Base-by-base conservation (phyloP, 2,113 vertebrate species). In the Notothenia rossii region DNA sequence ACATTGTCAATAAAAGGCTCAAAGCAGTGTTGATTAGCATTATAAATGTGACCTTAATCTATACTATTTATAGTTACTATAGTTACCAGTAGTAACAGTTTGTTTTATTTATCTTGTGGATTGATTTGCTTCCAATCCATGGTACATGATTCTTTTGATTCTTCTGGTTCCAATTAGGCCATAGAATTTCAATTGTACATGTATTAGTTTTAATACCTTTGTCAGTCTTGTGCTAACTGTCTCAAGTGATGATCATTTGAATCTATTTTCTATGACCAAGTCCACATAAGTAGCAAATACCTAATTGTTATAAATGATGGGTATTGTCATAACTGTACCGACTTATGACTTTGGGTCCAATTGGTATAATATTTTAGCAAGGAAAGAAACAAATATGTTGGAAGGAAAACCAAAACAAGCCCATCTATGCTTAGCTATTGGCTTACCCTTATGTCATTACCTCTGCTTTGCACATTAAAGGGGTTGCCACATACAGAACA, bases 1-100 rank as follows among this genome's bases (percentile, higher is more conserved):
- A 59, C 46, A 14, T 18, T 40, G 29, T 48, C 55, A 40, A 78
- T 75, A 60, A 56, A 81, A 71, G 49, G 25, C n/a, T 53, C 22
- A 48, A 51, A 15, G 36, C 18, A 10, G 3, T 51, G 8, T 53
- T 67, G 54, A 25, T 72, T 17, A 73, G 45, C 50, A 74, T 69
- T 18, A 64, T 49, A 48, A 51, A 25, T 75, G 51, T 69, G 55
- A 20, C 20, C 66, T 45, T 4, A 48, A n/a, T 13, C 18, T 2
- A 22, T 65, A 10, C 4, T 78, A 59, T 65, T 55, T 10, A 20
- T 51, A 36, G 10, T 51, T 46, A 71, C 55, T 65, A 40, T 1
- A 40, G 36, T 5, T 40, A 40, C 36, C 7, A 40, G 36, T 29
- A 29, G 29, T 29, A 29, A 29, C 4, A 29, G 29, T 29, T 29